Percentiles rank a stretch among this genome's conserved stretches.
phyloP scores from a whole-genome alignment of 2,888 invertebrate species.

The Hymenopus coronatus region DNA sequence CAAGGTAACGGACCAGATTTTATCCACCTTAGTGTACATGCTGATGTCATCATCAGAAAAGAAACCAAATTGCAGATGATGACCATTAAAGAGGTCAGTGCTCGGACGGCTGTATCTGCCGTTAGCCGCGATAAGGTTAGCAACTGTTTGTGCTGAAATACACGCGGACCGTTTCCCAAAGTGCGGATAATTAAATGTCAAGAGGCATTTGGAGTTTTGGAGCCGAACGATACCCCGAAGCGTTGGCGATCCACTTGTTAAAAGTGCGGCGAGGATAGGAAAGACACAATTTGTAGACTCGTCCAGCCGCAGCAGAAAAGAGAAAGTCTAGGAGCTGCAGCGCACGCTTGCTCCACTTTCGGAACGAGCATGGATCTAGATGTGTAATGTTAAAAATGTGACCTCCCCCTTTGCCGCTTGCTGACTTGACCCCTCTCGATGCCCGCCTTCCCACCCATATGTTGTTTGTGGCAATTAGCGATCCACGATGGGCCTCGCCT shows the following conservation, averaged over 20 bases:
- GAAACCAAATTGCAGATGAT: too few species aligned
- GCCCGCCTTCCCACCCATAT: background rate
- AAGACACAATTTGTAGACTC: background rate
- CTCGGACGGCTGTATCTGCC: too few species aligned
- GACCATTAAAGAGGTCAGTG: too few species aligned
- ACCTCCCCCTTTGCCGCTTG: background rate
- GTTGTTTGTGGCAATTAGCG: background rate
- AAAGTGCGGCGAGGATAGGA: background rate
- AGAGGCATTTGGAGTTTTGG: background rate
- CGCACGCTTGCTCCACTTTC: slow-evolving; percentile 12
- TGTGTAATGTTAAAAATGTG: background rate
- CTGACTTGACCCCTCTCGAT: background rate
- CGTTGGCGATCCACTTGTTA: background rate
- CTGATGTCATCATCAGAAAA: too few species aligned
- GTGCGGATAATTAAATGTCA: background rate
- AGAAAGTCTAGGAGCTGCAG: background rate
- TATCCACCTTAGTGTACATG: too few species aligned
- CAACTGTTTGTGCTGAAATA: too few species aligned
- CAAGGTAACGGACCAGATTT: too few species aligned
- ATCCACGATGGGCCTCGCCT: background rate
- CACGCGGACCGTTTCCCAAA: background rate
- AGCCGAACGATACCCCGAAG: background rate
- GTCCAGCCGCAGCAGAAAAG: background rate
- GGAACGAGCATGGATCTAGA: slow-evolving; percentile 3
- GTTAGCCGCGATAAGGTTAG: too few species aligned